These are phyloP conservation scores for Drosophila teissieri DNA, from an alignment of 1,140 invertebrate genomes.

Conservation along the genomic window DNA sequence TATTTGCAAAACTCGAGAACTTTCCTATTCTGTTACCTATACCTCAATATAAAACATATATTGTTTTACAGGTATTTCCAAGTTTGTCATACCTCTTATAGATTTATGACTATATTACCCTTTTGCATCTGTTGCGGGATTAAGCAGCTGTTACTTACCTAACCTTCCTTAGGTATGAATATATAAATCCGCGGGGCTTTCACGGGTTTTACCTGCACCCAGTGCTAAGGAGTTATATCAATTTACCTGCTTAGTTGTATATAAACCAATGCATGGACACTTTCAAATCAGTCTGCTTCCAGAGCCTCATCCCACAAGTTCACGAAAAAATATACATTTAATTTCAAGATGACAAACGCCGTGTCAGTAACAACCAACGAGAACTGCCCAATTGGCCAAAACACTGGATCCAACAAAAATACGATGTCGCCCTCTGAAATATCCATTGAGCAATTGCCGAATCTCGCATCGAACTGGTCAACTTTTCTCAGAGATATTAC, in stretches of 20 bases:
- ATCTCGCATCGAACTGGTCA: slow-evolving; percentile 7
- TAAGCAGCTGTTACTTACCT: background rate
- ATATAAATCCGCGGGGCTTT: background rate
- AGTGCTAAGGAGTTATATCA: background rate
- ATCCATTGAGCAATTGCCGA: slow-evolving; percentile 3
- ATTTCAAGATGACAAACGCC: background rate
- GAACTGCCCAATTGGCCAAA: background rate
- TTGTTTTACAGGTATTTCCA: background rate
- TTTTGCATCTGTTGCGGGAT: background rate
- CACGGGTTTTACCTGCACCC: background rate
- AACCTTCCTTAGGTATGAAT: background rate
- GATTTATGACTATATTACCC: background rate
- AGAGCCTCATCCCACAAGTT: background rate
- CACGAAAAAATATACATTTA: background rate
- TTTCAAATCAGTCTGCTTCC: background rate
- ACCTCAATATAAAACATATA: too few species aligned
- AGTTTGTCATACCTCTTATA: too few species aligned
- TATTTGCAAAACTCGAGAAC: too few species aligned
- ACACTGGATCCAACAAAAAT: background rate
- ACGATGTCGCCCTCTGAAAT: slow-evolving; percentile 2
- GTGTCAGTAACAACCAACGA: background rate
- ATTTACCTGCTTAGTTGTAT: background rate
- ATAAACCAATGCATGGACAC: background rate
- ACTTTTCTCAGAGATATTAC: slow-evolving; percentile 5
- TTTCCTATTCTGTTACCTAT: too few species aligned